These are phyloP conservation scores for Ophioninae sp. DNA, from an alignment of 2,888 invertebrate species.

Conservation along the genomic window DNA sequence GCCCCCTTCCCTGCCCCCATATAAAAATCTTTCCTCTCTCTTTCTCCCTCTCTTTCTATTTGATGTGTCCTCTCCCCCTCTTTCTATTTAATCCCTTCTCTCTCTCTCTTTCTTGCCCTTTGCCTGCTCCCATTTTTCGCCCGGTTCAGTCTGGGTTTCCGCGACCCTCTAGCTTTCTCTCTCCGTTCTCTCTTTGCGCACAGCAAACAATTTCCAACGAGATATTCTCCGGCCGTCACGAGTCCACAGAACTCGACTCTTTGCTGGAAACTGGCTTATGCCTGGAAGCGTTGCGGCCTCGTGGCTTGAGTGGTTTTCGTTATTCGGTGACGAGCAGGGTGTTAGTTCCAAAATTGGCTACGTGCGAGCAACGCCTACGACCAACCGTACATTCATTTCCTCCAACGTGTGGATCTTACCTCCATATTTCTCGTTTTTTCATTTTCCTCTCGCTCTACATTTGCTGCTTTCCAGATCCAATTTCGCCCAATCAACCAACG, in stretches of 20 bases:
- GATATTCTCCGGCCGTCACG: constrained; percentile 45
- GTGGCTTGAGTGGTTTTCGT: constrained; percentile 52
- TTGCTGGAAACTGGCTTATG: constrained; percentile 45
- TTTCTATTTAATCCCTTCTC: constrained; percentile 18
- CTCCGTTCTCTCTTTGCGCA: constrained; percentile 50
- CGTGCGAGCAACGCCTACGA: constrained; percentile 38
- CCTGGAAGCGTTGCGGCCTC: constrained; percentile 38
- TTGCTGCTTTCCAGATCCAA: constrained; percentile 3
- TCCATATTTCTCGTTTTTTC: neutral
- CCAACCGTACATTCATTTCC: constrained; percentile 32
- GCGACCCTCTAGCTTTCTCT: constrained; percentile 13
- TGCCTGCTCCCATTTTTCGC: constrained; percentile 17
- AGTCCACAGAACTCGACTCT: constrained; percentile 50
- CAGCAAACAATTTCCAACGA: constrained; percentile 61
- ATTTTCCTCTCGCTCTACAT: neutral
- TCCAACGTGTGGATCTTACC: constrained; percentile 1
- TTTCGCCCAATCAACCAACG: neutral
- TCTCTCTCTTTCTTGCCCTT: constrained; percentile 14
- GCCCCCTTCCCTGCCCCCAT: constrained; percentile 4
- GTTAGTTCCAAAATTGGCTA: constrained; percentile 58
- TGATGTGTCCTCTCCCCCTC: neutral
- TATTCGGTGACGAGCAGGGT: constrained; percentile 48
- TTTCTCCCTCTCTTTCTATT: constrained; percentile 17
- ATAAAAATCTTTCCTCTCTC: constrained; percentile 3
- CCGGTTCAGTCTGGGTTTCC: constrained; percentile 22